Evolutionary conservation across 30 jellyfish, hydroid and myxozoan genomes (phyloP).

Genomic region (Hydractinia symbiolongicarpus): DNA sequence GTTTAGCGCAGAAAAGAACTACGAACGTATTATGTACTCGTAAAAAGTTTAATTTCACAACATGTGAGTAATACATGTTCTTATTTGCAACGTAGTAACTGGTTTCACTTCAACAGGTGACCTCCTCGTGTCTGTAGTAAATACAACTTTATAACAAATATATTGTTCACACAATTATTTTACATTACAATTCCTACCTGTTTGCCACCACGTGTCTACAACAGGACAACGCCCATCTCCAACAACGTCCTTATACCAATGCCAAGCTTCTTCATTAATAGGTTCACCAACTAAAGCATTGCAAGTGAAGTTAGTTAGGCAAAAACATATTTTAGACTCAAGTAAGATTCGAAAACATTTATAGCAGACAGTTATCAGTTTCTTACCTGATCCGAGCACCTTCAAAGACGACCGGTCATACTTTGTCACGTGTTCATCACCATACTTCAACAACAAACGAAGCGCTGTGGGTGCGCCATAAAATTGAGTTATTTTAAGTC

Average conservation of each 20-base stretch:
- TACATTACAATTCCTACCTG: conserved; percentile 40
- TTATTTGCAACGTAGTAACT: too few relatives aligned
- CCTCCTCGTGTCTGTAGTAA: too few relatives aligned
- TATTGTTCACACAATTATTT: too few relatives aligned
- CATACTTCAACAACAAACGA: conserved; percentile 67
- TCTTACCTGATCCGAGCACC: conserved; percentile 85
- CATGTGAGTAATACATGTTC: too few relatives aligned
- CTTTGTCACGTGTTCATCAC: conserved; percentile 72
- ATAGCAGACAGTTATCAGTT: background rate
- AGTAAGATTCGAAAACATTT: background rate
- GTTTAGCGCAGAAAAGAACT: too few relatives aligned
- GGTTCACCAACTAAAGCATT: conserved; percentile 90
- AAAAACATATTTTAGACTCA: background rate
- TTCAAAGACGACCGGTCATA: conserved; percentile 71
- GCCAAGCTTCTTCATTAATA: conserved; percentile 98
- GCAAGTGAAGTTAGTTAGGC: background rate
- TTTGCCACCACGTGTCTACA: conserved; percentile 99
- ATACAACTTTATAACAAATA: too few relatives aligned
- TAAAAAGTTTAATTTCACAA: too few relatives aligned
- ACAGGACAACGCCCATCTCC: conserved; percentile 94
- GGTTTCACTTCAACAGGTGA: too few relatives aligned
- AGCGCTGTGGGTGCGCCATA: conserved; percentile 99
- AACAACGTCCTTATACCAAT: conserved; percentile 90
- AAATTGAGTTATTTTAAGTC: conserved; percentile 73
- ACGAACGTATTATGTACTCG: too few relatives aligned